These are phyloP conservation scores for Harlomillsia oculata DNA, from an alignment of 1,140 invertebrate species.

Conservation along the genomic window DNA sequence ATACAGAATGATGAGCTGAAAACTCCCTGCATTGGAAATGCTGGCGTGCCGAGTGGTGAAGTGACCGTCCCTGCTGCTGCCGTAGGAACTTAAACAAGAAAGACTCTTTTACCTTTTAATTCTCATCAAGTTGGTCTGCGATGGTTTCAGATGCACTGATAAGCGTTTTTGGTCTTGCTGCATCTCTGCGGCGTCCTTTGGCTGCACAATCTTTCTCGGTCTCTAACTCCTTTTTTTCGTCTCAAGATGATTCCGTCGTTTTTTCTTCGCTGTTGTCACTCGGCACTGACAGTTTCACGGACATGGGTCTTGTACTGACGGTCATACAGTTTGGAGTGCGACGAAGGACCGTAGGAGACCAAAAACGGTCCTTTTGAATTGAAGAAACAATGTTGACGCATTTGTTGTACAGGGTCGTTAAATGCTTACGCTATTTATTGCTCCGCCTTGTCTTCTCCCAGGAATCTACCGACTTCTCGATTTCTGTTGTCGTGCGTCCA, in stretches of 20 bases:
- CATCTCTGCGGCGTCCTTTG: too few species aligned
- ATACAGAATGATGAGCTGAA: slow-evolving; percentile 8
- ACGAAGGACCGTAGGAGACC: not conserved
- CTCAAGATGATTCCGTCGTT: too few species aligned
- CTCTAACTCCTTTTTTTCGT: too few species aligned
- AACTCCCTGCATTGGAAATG: not conserved
- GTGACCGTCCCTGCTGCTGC: slow-evolving; percentile 2
- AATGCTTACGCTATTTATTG: slow-evolving; percentile 20
- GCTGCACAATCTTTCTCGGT: too few species aligned
- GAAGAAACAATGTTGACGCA: slow-evolving; percentile 25
- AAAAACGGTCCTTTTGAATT: slow-evolving; percentile 5
- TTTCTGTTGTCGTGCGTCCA: too few species aligned
- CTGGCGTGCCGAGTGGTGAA: not conserved
- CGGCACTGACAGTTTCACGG: too few species aligned
- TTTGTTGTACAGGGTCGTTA: slow-evolving; percentile 28
- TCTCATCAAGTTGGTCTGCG: not conserved
- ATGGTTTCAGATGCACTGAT: not conserved
- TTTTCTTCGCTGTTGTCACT: too few species aligned
- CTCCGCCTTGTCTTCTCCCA: slow-evolving; percentile 3
- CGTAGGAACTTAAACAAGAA: not conserved
- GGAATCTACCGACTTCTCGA: too few species aligned
- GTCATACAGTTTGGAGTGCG: not conserved
- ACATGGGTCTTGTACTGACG: not conserved
- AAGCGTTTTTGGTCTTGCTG: not conserved
- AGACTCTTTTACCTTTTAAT: not conserved